A percentile compares a stretch with the other conserved stretches of the same genome.
Evolutionary conservation across 1,140 invertebrate species (phyloP).

Genomic region (Temnothorax curvispinosus): DNA sequence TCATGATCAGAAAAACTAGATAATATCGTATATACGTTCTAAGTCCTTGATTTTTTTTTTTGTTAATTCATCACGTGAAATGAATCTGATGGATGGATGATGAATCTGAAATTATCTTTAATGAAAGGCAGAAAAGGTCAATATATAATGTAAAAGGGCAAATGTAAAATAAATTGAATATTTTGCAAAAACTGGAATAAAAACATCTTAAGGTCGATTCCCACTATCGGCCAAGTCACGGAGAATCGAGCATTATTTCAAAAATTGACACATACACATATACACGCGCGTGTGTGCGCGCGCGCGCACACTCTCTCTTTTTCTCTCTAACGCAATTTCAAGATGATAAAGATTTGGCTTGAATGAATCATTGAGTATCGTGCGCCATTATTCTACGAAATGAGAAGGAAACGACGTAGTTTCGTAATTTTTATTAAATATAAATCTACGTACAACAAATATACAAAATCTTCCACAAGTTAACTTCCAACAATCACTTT

Average conservation of each 20-base stretch:
- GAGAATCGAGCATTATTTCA: too few species aligned
- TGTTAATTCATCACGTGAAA: background rate
- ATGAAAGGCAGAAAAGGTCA: background rate
- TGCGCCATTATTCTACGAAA: background rate
- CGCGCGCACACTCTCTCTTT: too few species aligned
- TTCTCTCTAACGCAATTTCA: background rate
- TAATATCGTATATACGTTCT: background rate
- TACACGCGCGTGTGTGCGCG: too few species aligned
- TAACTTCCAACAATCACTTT: background rate
- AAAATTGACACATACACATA: background rate
- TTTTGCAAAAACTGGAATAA: background rate
- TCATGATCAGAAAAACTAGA: background rate
- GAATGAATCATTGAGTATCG: background rate
- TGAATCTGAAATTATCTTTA: background rate
- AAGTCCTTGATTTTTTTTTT: background rate
- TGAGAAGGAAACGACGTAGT: background rate
- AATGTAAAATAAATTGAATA: background rate
- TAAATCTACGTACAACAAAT: background rate
- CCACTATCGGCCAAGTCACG: too few species aligned
- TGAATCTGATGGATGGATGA: background rate
- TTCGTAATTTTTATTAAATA: conserved; percentile 35
- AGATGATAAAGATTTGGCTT: background rate
- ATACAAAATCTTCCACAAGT: background rate
- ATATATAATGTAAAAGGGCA: background rate
- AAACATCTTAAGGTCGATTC: background rate